Conservation (phyloP, 1,140 invertebrate species). For the Listronotus oregonensis region DNA sequence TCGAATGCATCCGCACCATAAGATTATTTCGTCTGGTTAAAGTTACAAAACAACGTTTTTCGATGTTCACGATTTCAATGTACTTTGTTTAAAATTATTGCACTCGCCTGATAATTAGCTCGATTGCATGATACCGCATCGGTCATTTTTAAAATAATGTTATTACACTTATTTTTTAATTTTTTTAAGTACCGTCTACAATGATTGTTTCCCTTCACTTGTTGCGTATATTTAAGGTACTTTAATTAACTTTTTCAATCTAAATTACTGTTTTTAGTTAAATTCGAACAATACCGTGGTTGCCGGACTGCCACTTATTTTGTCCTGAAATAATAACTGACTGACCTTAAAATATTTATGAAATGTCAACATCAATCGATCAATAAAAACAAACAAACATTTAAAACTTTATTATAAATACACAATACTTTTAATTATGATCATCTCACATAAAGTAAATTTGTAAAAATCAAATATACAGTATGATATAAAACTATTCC, state of each 20-base stretch:
- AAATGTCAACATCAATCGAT: no score
- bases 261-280: constrained; percentile 6
- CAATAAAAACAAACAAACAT: no score
- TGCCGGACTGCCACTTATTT: no score
- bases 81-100: constrained; percentile 28
- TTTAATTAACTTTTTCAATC: constrained; percentile 16
- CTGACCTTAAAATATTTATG: no score
- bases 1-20: constrained; percentile 23
- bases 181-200: constrained; percentile 9
- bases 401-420: no score
- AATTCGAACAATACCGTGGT: no score
- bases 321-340: no score
- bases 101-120: constrained; percentile 22
- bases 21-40: constrained; percentile 33
- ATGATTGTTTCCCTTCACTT: constrained; percentile 28
- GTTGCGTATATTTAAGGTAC: constrained; percentile 8
- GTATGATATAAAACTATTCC: no score
- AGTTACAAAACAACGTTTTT: constrained; percentile 35
- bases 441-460: no score
- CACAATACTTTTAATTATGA: no score
- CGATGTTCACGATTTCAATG: constrained; percentile 28
- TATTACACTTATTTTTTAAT: constrained; percentile 21
- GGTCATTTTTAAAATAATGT: constrained; percentile 29
- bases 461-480: no score
- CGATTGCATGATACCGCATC: constrained; percentile 25